Evolutionary conservation across 2,797 vertebrate genomes (phyloP).

Genomic region (Benthosema pterotum): DNA sequence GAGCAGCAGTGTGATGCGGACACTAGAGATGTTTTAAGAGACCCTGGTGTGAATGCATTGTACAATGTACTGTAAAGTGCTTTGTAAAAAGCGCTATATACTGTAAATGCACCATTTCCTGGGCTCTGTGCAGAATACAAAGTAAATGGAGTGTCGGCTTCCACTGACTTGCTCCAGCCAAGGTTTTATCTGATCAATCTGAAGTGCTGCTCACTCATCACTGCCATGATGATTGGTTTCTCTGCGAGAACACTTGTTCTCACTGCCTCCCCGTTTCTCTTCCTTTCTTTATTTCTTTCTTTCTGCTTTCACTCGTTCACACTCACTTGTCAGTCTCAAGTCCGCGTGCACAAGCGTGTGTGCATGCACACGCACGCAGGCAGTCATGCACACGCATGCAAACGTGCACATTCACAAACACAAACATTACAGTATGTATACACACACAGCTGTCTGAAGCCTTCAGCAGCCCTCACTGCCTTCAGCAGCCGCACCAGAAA

Average conservation of each 20-base stretch:
- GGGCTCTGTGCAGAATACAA: too few species aligned
- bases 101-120: too few species aligned
- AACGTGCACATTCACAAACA: neutral
- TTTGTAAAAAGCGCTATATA: too few species aligned
- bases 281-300: neutral
- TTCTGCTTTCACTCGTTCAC: neutral
- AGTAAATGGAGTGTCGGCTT: neutral
- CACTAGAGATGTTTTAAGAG: too few species aligned
- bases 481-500: conserved; percentile 59
- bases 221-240: conserved; percentile 8
- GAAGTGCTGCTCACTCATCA: conserved; percentile 42
- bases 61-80: too few species aligned
- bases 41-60: too few species aligned
- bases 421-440: neutral
- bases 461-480: conserved; percentile 33
- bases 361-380: neutral
- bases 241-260: conserved; percentile 15
- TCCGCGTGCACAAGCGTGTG: neutral
- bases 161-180: conserved; percentile 1
- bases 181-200: conserved; percentile 40
- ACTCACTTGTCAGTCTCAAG: neutral
- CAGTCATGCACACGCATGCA: neutral
- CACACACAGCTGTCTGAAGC: neutral
- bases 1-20: too few species aligned
- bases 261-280: neutral